Conservation (phyloP, 1,140 invertebrate genomes). For the Drosophila triauraria region DNA sequence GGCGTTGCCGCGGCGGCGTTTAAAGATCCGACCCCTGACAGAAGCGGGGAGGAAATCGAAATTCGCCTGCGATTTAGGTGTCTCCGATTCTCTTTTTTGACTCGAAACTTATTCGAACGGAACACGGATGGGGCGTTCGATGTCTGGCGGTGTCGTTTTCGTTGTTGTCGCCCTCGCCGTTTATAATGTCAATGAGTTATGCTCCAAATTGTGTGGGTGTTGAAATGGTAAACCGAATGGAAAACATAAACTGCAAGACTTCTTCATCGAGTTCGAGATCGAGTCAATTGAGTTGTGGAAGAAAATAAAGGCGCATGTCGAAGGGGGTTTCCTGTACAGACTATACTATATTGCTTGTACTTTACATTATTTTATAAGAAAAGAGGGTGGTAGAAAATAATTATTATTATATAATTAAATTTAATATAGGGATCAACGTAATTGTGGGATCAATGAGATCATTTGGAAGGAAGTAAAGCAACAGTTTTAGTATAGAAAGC, state of each 20-base stretch:
- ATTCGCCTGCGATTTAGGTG: conserved; percentile 66
- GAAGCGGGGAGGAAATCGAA: conserved; percentile 51
- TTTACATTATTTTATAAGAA: too few species aligned
- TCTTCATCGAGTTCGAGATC: conserved; percentile 17
- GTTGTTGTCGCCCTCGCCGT: conserved; percentile 34
- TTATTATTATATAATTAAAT: too few species aligned
- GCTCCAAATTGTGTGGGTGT: conserved; percentile 52
- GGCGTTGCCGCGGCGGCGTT: conserved; percentile 66
- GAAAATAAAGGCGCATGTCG: neutral
- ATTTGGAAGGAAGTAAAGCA: too few species aligned
- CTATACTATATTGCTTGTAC: neutral
- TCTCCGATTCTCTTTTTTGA: conserved; percentile 16
- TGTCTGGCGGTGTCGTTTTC: conserved; percentile 51
- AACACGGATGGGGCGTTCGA: conserved; percentile 53
- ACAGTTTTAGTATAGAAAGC: too few species aligned
- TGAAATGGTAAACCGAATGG: conserved; percentile 61
- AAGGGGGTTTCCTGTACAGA: neutral
- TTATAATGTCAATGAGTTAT: conserved; percentile 68
- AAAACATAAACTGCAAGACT: conserved; percentile 28
- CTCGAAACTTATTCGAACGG: conserved; percentile 42
- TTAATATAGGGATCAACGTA: too few species aligned
- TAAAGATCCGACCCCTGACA: conserved; percentile 44
- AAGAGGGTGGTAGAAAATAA: rapidly evolving
- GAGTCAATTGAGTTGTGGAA: conserved; percentile 49
- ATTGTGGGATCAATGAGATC: too few species aligned